Conservation (phyloP, 2,888 invertebrate species). For the Syritta pipiens region DNA sequence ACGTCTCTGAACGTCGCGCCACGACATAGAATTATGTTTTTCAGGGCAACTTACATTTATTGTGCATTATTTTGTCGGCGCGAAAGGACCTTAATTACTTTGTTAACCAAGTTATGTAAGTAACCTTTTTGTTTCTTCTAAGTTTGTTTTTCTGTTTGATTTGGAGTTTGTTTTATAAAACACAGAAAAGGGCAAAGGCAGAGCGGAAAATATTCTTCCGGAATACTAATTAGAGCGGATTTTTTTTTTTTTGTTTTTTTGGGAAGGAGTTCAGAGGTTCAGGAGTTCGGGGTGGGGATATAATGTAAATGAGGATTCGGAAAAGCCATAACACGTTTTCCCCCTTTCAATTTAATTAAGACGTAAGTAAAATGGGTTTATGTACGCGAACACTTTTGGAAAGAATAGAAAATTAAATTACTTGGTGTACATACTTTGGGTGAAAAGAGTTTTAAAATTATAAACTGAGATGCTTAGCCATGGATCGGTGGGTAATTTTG, state of each 20-base stretch:
- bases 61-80: slow-evolving; percentile 58
- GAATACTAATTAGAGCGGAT: slow-evolving; percentile 65
- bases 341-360: slow-evolving; percentile 68
- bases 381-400: slow-evolving; percentile 63
- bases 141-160: slow-evolving; percentile 61
- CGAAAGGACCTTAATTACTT: slow-evolving; percentile 64
- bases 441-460: not conserved
- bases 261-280: not conserved
- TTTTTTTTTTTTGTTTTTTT: slow-evolving; percentile 16
- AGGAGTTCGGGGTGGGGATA: slow-evolving; percentile 26
- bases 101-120: slow-evolving; percentile 66
- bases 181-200: slow-evolving; percentile 38
- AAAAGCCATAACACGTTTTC: slow-evolving; percentile 67
- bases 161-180: slow-evolving; percentile 52
- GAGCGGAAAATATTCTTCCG: slow-evolving; percentile 56
- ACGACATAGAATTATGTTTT: slow-evolving; percentile 27
- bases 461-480: slow-evolving; percentile 22
- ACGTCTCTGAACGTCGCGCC: not conserved
- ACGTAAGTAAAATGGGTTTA: slow-evolving; percentile 66
- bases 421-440: not conserved
- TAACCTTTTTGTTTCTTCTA: slow-evolving; percentile 59
- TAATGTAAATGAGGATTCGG: slow-evolving; percentile 68
- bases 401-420: slow-evolving; percentile 65
- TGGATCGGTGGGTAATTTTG: slow-evolving; percentile 28
- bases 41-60: slow-evolving; percentile 23